Evolutionary conservation across 2,113 vertebrate species (phyloP), one percentile per base, ranked within the genome.

Genomic region (Lethenteron camtschaticum): DNA sequence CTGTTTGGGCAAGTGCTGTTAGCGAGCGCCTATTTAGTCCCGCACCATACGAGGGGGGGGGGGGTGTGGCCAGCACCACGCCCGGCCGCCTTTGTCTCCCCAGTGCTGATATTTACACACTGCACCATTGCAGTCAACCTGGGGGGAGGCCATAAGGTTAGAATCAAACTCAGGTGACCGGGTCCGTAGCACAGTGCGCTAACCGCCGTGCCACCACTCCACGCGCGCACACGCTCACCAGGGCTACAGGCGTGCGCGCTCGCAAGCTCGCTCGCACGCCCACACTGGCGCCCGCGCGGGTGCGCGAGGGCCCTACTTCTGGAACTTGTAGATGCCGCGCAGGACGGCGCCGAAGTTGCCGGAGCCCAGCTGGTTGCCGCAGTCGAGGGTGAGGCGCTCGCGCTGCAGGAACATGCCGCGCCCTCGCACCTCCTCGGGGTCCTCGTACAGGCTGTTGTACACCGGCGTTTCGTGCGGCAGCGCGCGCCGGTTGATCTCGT

Each of bases 261-360:
- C 41, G 14, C 12, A 24, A 24, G 24, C 24, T 3, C 24, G 2
- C 41, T 41, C 41, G 41, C 41, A 41, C 41, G 41, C 41, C 41
- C 41, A 41, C 41, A 41, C 41, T 41, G 41, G 6, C 6, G 41
- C 41, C 41, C 41, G 5, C 41, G 41, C 41, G 41, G 41, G 41
- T 6, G 41, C 41, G 6, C 41, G 6, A 71, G 68, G 57, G 10
- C 73, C 86, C 78, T 78, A 96, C 94, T 88, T 96, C 73, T 81
- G 89, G 85, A 92, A 96, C 70, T 79, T 85, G 78, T 96, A 96
- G 73, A 78, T 78, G 13, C 94, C 94, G 75, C 83, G 90, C 57
- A 87, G 86, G 73, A 99, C 94, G 2, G 87, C 95, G 12, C 94
- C 94, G 58, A 99, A 99, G 78, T 99, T 99, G 3, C 94, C 94